These are phyloP conservation scores for Muscicapa adusta DNA, from an alignment of 2,113 vertebrate species.

Conservation along the genomic window DNA sequence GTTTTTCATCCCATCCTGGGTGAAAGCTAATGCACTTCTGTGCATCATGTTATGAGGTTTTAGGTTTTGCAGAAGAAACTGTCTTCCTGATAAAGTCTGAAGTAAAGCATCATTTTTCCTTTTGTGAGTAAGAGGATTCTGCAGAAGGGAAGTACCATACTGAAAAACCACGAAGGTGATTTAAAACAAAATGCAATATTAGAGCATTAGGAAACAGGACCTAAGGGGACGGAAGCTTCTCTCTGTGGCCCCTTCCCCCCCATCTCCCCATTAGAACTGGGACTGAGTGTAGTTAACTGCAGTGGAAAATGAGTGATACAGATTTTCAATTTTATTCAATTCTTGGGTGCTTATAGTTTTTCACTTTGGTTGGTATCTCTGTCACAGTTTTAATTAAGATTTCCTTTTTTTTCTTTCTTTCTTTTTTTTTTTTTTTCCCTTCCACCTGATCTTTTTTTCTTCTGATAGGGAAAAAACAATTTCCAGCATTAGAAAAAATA, in stretches of 20 bases:
- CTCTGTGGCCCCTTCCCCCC: accelerated
- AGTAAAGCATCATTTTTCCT: not conserved
- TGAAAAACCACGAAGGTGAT: not conserved
- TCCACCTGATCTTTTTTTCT: not conserved
- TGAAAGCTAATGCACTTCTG: not conserved
- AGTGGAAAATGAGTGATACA: not conserved
- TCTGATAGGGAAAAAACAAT: not conserved
- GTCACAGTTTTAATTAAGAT: not conserved
- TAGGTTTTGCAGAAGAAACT: not conserved
- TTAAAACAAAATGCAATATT: not conserved
- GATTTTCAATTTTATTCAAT: not conserved
- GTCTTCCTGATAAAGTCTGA: not conserved
- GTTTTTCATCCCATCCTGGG: not conserved
- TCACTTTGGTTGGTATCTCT: not conserved
- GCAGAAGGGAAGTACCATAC: not conserved
- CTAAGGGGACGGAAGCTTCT: not conserved
- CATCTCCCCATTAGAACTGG: not conserved
- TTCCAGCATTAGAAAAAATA: not conserved
- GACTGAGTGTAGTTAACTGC: not conserved
- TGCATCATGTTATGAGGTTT: not conserved
- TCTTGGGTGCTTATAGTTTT: not conserved
- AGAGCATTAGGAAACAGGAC: not conserved
- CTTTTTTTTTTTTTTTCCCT: too few species aligned
- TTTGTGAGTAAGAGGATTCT: not conserved
- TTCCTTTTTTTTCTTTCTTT: too few species aligned